Conservation (phyloP, 2,888 invertebrate genomes). For the Lottia gigantea region DNA sequence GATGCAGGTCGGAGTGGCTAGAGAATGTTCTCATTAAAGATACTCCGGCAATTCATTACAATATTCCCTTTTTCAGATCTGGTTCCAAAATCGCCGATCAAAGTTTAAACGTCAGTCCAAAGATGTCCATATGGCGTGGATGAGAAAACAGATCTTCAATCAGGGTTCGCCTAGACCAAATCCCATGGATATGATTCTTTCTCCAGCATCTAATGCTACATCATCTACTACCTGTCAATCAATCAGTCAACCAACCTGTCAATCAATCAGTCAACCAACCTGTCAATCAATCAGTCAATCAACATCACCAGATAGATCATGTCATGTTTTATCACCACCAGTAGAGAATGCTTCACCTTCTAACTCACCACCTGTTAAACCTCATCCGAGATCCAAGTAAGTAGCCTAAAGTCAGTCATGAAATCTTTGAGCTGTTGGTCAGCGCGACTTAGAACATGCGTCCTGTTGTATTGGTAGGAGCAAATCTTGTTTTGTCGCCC, state of each 20-base stretch:
- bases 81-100: not conserved
- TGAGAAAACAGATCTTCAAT: slow-evolving; percentile 7
- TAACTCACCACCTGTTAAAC: too few species aligned
- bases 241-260: too few species aligned
- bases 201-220: not conserved
- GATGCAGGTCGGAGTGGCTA: too few species aligned
- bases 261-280: too few species aligned
- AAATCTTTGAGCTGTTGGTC: too few species aligned
- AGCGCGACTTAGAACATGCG: too few species aligned
- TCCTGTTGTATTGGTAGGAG: too few species aligned
- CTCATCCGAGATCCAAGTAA: slow-evolving; percentile 1
- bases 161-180: not conserved
- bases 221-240: too few species aligned
- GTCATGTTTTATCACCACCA: not conserved
- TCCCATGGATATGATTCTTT: not conserved
- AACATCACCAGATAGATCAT: not conserved
- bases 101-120: not conserved
- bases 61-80: not conserved
- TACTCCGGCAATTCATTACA: too few species aligned
- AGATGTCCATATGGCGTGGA: slow-evolving; percentile 7
- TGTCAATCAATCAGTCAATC: not conserved
- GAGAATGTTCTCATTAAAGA: too few species aligned
- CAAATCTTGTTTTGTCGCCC: too few species aligned
- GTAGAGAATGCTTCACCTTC: not conserved
- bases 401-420: not conserved